Evolutionary conservation across 2,888 invertebrate genomes (phyloP).

Genomic region (Eudasyphora cyanicolor): DNA sequence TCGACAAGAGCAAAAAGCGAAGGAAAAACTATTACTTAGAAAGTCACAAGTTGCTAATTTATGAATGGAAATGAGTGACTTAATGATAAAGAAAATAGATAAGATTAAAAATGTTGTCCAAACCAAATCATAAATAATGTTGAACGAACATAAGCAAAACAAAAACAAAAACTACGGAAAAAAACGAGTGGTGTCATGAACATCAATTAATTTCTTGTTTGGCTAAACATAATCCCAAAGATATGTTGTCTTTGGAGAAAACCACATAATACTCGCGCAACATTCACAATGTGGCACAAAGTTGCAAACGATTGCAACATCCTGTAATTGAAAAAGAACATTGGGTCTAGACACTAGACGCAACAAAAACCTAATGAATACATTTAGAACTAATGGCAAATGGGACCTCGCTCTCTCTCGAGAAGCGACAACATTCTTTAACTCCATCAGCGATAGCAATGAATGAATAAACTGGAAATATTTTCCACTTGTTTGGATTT

Average conservation of each 20-base stretch:
- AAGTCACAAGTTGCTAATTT: too few species aligned
- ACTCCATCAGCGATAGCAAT: neutral
- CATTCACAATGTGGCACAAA: slow-evolving; percentile 23
- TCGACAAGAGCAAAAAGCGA: too few species aligned
- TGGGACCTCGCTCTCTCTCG: neutral
- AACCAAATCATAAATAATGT: slow-evolving; percentile 16
- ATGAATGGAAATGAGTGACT: too few species aligned
- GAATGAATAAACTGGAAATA: slow-evolving; percentile 7
- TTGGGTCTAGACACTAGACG: slow-evolving; percentile 35
- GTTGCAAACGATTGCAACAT: slow-evolving; percentile 25
- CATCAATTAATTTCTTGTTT: slow-evolving; percentile 20
- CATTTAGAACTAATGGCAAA: slow-evolving; percentile 17
- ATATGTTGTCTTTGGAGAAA: neutral
- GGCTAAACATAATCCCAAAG: neutral
- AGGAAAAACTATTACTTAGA: too few species aligned
- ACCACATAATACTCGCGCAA: neutral
- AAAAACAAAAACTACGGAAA: too few species aligned
- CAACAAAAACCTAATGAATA: slow-evolving; percentile 10
- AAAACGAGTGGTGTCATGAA: slow-evolving; percentile 2
- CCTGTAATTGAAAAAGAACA: slow-evolving; percentile 33
- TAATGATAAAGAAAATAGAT: too few species aligned
- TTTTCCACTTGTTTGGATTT: slow-evolving; percentile 1
- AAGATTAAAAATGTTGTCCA: neutral
- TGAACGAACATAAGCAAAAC: too few species aligned
- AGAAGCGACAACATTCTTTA: slow-evolving; percentile 7